These are phyloP conservation scores for Daubentonia madagascariensis DNA, from an alignment of 2,113 vertebrate species.

Conservation along the genomic window DNA sequence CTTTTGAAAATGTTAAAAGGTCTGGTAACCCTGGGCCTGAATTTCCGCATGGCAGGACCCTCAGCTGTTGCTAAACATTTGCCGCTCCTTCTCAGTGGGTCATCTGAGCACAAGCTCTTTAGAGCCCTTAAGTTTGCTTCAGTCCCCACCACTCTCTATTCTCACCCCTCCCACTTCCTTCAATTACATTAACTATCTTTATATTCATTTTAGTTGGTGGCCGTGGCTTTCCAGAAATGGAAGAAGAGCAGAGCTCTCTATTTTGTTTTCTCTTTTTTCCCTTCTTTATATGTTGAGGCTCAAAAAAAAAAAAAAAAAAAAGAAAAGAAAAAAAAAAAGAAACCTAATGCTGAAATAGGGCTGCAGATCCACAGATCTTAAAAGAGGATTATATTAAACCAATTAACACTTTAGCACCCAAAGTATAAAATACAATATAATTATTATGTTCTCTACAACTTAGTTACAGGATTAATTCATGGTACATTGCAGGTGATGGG, in stretches of 20 bases:
- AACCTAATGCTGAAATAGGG: not conserved
- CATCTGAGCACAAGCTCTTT: not conserved
- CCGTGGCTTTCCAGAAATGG: not conserved
- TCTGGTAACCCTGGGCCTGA: not conserved
- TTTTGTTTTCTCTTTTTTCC: not conserved
- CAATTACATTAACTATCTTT: not conserved
- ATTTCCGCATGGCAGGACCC: not conserved
- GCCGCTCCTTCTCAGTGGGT: not conserved
- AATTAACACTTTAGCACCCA: not conserved
- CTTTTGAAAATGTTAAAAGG: not conserved
- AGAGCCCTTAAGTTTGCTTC: not conserved
- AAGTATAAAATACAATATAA: slow-evolving; percentile 12
- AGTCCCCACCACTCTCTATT: not conserved
- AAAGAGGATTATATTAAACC: slow-evolving; percentile 2
- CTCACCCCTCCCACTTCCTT: not conserved
- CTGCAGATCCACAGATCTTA: not conserved
- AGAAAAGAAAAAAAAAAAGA: not conserved
- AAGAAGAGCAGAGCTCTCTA: not conserved
- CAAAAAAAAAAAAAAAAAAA: not conserved
- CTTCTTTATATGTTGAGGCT: not conserved
- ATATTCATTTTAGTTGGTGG: not conserved
- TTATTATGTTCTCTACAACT: slow-evolving; percentile 33
- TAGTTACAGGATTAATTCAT: slow-evolving; percentile 30
- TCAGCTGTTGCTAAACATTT: not conserved
- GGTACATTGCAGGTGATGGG: not conserved